Base-by-base conservation (phyloP, 2,113 vertebrate genomes). In the Cinclus cinclus region DNA sequence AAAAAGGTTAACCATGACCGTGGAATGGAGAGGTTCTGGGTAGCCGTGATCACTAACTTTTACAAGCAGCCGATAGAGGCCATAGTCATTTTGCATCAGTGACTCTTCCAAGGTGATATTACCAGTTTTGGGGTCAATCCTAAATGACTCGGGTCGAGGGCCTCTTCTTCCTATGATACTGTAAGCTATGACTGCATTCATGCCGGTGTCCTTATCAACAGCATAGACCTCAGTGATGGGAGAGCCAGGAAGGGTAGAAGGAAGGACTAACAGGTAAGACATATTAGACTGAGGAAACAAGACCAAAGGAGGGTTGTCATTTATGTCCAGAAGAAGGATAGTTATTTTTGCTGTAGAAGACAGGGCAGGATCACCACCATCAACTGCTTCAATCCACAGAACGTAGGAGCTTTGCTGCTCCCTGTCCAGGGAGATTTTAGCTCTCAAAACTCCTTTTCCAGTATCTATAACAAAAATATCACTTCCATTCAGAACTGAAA, bases 131-230 rank as follows among this genome's bases (percentile, higher is more conserved):
- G 99, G 97, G 96, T 99, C 99, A 63, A 99, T 99, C 70, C 98
- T 98, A 88, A 99, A 99, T 1, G 99, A 99, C n/a, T 99, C 99
- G 0, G 98, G 98, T 52, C 99, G 98, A 6, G 98, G 99, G 6
- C 99, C 99, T 97, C 98, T 99, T 95, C 99, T 98, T 68, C 99
- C 99, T 96, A 99, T 98, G 95, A 99, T 99, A 95, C 99, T 99
- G 81, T 99, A 99, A 42, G 99, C 99, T 59, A 99, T 99, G 50
- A 99, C 99, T 25, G 99, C 99, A 33, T 99, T 99, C 99, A 99
- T 99, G 62, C 99, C 99, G 0, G 99, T 99, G 95, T 99, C 99
- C 94, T 98, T 99, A 96, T 99, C 99, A 17, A 99, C 99, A 41
- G 99, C 99, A 58, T 99, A 99, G 19, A 99, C 99, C 78, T 99